Conservation (phyloP, 2,888 invertebrate species). For the Plagodis dolabraria region DNA sequence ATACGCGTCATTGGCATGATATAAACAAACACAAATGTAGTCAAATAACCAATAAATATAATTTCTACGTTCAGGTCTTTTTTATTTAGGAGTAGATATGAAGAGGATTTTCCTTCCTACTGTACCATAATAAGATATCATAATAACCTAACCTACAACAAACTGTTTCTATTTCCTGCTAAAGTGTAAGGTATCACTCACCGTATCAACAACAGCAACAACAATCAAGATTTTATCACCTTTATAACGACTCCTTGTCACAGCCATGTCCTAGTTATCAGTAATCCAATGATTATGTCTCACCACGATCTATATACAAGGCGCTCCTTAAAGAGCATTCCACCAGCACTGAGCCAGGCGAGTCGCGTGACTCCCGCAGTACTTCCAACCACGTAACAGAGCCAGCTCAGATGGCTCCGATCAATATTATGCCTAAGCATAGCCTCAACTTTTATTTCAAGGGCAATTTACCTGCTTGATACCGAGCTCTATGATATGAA, state of each 20-base stretch:
- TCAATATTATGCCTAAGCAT: slow-evolving; percentile 57
- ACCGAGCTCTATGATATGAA: slow-evolving; percentile 19
- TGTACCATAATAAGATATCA: too few relatives aligned
- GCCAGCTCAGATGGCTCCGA: slow-evolving; percentile 56
- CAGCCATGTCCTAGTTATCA: slow-evolving; percentile 44
- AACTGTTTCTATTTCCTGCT: too few relatives aligned
- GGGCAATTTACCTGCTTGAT: slow-evolving; percentile 42
- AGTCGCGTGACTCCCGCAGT: slow-evolving; percentile 66
- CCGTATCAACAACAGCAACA: slow-evolving; percentile 16
- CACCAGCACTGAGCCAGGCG: slow-evolving; percentile 51
- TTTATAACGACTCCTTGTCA: slow-evolving; percentile 42
- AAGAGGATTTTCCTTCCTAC: too few relatives aligned
- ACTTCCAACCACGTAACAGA: slow-evolving; percentile 49
- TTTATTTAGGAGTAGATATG: too few relatives aligned
- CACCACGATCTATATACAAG: slow-evolving; percentile 36
- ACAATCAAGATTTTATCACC: slow-evolving; percentile 45
- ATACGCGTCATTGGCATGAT: slow-evolving; percentile 6
- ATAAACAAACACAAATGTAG: too few relatives aligned
- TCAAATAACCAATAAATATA: too few relatives aligned
- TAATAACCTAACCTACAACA: too few relatives aligned
- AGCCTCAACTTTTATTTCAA: slow-evolving; percentile 56
- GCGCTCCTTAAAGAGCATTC: slow-evolving; percentile 59
- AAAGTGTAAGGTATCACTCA: slow-evolving; percentile 11
- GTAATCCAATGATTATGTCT: slow-evolving; percentile 24
- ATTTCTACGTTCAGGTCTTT: too few relatives aligned